Evolutionary conservation across 2,888 invertebrate genomes (phyloP).

Genomic region (Thymelicus acteon): DNA sequence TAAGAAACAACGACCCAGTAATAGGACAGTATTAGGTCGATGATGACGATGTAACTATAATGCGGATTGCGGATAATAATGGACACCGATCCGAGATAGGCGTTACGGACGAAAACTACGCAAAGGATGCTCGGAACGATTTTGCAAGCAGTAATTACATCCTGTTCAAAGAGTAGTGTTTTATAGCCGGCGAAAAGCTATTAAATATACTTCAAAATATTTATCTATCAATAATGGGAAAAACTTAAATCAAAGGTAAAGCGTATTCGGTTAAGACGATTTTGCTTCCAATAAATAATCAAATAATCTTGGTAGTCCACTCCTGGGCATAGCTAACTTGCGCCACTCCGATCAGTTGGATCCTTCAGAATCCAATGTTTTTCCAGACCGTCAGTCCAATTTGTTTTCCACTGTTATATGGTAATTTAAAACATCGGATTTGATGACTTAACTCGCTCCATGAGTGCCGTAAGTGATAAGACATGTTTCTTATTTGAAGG

Average conservation of each 20-base stretch:
- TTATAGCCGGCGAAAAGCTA: conserved; percentile 12
- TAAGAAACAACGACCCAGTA: not conserved
- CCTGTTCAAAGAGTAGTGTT: conserved; percentile 43
- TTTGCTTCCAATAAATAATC: too few species aligned
- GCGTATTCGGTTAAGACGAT: too few species aligned
- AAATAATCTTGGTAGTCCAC: too few species aligned
- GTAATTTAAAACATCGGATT: not conserved
- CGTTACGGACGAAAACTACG: conserved; percentile 41
- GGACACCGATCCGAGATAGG: conserved; percentile 31
- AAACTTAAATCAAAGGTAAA: too few species aligned
- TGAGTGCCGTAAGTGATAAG: not conserved
- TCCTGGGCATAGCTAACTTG: too few species aligned
- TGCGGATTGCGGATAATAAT: conserved; percentile 28
- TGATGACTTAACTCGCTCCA: not conserved
- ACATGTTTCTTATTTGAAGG: conserved; percentile 21
- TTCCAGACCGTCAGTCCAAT: not conserved
- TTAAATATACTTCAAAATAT: not conserved
- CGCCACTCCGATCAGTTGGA: too few species aligned
- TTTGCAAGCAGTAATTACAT: conserved; percentile 48
- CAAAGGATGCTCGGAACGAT: conserved; percentile 42
- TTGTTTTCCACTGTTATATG: not conserved
- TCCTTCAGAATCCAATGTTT: too few species aligned
- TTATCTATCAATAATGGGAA: not conserved
- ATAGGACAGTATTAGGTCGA: not conserved
- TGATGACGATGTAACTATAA: conserved; percentile 22